A percentile compares a stretch with the other conserved stretches of the same genome.
These are phyloP conservation scores for Melanotaenia boesemani DNA, from an alignment of 2,797 vertebrate species.

Conservation along the genomic window DNA sequence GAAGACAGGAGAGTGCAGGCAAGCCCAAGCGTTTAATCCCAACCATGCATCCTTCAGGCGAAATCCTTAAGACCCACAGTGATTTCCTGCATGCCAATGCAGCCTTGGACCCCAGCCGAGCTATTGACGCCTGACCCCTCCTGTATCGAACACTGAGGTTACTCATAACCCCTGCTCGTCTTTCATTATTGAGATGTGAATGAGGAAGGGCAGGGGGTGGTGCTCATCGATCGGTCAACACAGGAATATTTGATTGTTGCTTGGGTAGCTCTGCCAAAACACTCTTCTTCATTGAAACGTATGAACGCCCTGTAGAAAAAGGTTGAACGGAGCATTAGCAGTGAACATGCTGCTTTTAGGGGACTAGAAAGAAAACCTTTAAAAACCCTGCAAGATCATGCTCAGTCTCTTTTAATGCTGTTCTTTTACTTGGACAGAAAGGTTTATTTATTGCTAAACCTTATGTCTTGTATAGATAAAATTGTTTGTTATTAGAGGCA, in stretches of 20 bases:
- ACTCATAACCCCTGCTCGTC: constrained; percentile 74
- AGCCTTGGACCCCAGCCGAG: constrained; percentile 66
- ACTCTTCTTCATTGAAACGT: constrained; percentile 44
- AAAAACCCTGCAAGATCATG: constrained; percentile 39
- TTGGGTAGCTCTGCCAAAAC: constrained; percentile 63
- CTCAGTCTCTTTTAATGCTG: neutral
- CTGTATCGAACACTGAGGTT: constrained; percentile 65
- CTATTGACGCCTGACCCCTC: constrained; percentile 64
- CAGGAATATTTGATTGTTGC: constrained; percentile 77
- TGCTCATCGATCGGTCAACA: constrained; percentile 73
- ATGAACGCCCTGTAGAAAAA: constrained; percentile 40
- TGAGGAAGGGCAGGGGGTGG: constrained; percentile 68
- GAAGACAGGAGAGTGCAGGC: constrained; percentile 69
- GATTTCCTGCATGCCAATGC: constrained; percentile 77
- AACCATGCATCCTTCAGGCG: constrained; percentile 69
- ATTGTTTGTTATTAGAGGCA: constrained; percentile 51
- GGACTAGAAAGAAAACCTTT: constrained; percentile 3
- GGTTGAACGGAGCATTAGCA: constrained; percentile 2
- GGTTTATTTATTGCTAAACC: constrained; percentile 35
- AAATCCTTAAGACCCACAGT: constrained; percentile 69
- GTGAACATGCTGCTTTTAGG: constrained; percentile 15
- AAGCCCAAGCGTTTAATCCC: constrained; percentile 77
- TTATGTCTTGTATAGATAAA: constrained; percentile 46
- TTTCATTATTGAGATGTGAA: constrained; percentile 81
- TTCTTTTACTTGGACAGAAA: constrained; percentile 8